Conservation (phyloP, 2,113 vertebrate species). For the Myotis yumanensis region DNA sequence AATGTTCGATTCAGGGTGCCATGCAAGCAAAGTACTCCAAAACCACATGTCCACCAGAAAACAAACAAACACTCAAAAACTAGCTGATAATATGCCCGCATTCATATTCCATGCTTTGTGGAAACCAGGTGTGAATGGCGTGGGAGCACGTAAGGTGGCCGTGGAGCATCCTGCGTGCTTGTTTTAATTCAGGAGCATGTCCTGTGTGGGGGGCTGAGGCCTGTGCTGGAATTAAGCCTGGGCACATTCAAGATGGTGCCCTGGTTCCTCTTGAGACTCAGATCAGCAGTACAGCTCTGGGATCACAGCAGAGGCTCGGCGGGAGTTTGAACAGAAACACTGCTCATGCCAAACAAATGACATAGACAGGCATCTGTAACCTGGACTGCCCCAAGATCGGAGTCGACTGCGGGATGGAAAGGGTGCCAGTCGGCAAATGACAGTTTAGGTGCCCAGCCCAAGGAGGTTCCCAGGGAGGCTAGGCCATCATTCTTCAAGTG, state of each 20-base stretch:
- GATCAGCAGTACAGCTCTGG: neutral
- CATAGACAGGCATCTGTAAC: neutral
- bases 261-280: neutral
- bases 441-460: neutral
- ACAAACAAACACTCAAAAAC: neutral
- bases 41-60: neutral
- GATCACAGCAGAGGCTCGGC: neutral
- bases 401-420: neutral
- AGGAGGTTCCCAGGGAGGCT: neutral
- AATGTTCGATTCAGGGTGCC: neutral
- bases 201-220: neutral
- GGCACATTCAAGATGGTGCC: neutral
- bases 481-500: neutral
- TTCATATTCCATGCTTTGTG: neutral
- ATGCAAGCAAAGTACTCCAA: neutral
- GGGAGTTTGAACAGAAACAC: neutral
- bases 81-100: neutral
- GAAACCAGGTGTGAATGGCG: neutral
- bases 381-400: neutral
- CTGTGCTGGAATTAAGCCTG: neutral
- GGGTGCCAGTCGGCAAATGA: neutral
- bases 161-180: rapidly evolving
- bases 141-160: neutral
- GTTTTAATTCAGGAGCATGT: neutral
- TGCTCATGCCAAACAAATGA: neutral